Base-by-base conservation (phyloP, 2,888 invertebrate genomes). In the Napeogenes inachia region DNA sequence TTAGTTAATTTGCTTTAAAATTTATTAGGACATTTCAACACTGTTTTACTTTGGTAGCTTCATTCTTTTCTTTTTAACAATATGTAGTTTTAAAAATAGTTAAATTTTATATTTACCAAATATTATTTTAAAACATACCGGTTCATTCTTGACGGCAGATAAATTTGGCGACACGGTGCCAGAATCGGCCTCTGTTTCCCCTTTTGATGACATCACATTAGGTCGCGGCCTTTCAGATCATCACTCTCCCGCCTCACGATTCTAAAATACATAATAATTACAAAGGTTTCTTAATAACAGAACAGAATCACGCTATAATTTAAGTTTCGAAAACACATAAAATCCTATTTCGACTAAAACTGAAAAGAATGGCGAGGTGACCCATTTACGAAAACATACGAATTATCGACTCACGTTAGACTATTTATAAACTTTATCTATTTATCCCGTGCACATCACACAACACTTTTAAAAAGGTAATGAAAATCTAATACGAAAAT, bases 171-270 rank as follows among this genome's bases (percentile, higher is more conserved):
- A 91, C 80, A 90, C 85, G 73, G 91, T 89, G 88, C 91, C 91
- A 72, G 91, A 91, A 73, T 91, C 91, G 84, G 91, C 91, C 85
- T 91, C 91, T 77, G 91, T 90, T 87, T 91, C 91, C 82, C 89
- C 90, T 85, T 90, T 88, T 83, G 90, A 89, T 89, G 91, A 91
- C 91, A 91, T 91, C 89, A 90, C 91, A 89, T 85, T 82, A 86
- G 79, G 73, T 83, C 85, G 80, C 81, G 81, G 79, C 78, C 84
- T 81, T 78, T 78, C 82, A 85, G 86, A 77, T 78, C 90, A 90
- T 90, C 87, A 89, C 90, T 89, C 85, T 86, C 86, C 87, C 87
- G 85, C 87, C 85, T 81, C 79, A 72, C 78, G 73, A 75, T 73
- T 77, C 84, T 87, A 84, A 81, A 84, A 85, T 78, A 69, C 63